These are phyloP conservation scores for Lophura nycthemera DNA, from an alignment of 2,113 vertebrate genomes.

Conservation along the genomic window DNA sequence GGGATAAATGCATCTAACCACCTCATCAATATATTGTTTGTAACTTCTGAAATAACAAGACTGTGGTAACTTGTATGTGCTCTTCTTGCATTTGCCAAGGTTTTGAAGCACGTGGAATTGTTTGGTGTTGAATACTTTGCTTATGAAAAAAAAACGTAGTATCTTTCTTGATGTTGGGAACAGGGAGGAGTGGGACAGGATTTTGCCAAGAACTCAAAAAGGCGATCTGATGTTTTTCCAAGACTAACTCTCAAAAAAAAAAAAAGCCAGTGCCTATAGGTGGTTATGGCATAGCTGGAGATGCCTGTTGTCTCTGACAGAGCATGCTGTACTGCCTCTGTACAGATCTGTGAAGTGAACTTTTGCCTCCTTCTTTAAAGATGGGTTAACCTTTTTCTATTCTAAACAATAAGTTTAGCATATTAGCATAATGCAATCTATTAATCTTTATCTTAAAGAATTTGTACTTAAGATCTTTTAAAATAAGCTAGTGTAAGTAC, in stretches of 20 bases:
- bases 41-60: not conserved
- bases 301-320: too few relatives aligned
- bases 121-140: not conserved
- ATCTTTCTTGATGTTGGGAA: not conserved
- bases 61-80: not conserved
- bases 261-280: not conserved
- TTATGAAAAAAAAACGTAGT: not conserved
- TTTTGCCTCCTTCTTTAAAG: rapidly evolving
- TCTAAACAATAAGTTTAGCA: not conserved
- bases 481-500: not conserved
- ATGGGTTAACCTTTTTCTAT: not conserved
- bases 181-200: rapidly evolving
- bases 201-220: not conserved
- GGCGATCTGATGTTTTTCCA: not conserved
- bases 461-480: not conserved
- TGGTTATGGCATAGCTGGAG: not conserved
- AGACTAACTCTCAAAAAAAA: not conserved
- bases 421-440: not conserved
- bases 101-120: not conserved
- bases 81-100: not conserved
- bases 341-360: not conserved
- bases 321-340: too few relatives aligned
- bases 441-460: not conserved
- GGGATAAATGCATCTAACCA: not conserved
- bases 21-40: not conserved